Evolutionary conservation across 2,888 invertebrate species (phyloP).

Genomic region (Acleris emargana): DNA sequence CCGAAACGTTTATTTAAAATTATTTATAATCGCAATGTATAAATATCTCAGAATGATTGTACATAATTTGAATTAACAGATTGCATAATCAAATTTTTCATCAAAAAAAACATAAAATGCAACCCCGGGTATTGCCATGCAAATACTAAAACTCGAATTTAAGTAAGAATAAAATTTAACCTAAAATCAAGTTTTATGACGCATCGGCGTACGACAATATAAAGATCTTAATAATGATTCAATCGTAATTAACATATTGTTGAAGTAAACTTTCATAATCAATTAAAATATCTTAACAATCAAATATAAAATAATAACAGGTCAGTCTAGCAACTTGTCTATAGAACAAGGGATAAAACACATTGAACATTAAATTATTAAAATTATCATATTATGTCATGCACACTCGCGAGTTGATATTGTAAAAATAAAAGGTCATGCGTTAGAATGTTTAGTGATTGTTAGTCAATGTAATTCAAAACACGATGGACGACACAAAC

Average conservation of each 20-base stretch:
- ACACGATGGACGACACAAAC: constrained; percentile 44
- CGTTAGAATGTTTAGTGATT: constrained; percentile 78
- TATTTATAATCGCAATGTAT: constrained; percentile 61
- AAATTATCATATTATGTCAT: constrained; percentile 56
- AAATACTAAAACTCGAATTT: constrained; percentile 77
- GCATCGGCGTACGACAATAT: constrained; percentile 69
- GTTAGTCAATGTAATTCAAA: constrained; percentile 81
- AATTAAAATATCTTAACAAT: constrained; percentile 50
- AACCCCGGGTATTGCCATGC: constrained; percentile 81
- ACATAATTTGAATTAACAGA: constrained; percentile 57
- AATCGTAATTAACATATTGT: constrained; percentile 60
- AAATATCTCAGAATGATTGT: constrained; percentile 48
- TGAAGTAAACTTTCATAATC: constrained; percentile 76
- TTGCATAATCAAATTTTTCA: constrained; percentile 82
- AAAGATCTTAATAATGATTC: constrained; percentile 43
- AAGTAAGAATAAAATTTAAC: constrained; percentile 56
- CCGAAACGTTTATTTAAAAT: constrained; percentile 71
- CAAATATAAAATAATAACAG: constrained; percentile 59
- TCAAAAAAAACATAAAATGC: constrained; percentile 75
- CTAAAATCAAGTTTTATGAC: constrained; percentile 78
- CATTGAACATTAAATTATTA: constrained; percentile 50
- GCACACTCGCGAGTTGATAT: constrained; percentile 78
- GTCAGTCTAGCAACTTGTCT: constrained; percentile 68
- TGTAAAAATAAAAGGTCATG: constrained; percentile 73
- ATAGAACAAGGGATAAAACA: constrained; percentile 42